Evolutionary conservation across 2,113 vertebrate genomes (phyloP), one percentile per base, ranked within the genome.

Genomic region (Sciurus niger): DNA sequence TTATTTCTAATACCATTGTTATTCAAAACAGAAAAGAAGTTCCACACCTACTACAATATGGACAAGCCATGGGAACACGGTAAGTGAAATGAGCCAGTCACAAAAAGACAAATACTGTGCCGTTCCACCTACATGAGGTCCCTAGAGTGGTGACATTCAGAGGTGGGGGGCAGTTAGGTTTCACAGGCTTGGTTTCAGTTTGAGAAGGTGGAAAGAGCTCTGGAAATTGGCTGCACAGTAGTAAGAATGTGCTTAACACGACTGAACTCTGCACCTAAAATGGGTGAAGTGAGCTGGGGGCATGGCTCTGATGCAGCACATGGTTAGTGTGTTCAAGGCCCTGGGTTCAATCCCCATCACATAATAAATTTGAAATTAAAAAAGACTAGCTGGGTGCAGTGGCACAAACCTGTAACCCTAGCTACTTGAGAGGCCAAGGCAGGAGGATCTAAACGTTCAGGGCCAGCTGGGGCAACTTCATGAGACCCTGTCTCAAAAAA

Each of bases 211-310:
- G 43, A 68, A 67, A 51, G 28, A 17, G 11, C 80, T 14, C 51
- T 63, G 58, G 51, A 85, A 48, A 20, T 63, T 20, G 11, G 4
- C 2, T 68, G 40, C n/a, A 32, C 24, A 67, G 20, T 46, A 30
- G 2, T 0, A 2, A 8, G n/a, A 67, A 58, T 10, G 40, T 46
- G 11, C 17, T 32, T 0, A 13, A 79, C 24, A 9, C 5, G 4
- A 8, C 53, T 53, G 51, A 86, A 43, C 46, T 24, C 10, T 7
- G 24, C 7, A 14, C 11, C 78, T 6, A 67, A 83, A 67, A 55
- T 37, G 34, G 63, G 43, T 63, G 53, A 25, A 53, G 32, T 37
- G 51, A 30, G 14, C 5, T 34, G 37, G 14, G 16, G 48, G 17
- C 22, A 8, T 55, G n/a, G 20, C 46, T 43, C 70, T 18, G 13